These are phyloP conservation scores for Astyanax mexicanus DNA, from an alignment of 2,797 vertebrate species.

Conservation along the genomic window DNA sequence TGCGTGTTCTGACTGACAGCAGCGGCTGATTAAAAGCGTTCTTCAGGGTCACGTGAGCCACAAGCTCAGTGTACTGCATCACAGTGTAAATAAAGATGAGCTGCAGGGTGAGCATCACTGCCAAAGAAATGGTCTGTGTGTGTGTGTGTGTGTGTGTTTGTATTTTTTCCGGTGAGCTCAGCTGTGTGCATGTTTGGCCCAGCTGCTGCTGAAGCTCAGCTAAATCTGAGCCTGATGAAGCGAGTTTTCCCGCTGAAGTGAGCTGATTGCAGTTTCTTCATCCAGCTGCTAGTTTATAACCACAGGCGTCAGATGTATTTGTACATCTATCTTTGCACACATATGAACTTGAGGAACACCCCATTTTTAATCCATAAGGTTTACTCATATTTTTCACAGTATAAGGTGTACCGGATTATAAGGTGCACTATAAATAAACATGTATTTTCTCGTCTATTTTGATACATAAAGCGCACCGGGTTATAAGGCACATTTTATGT, in stretches of 20 bases:
- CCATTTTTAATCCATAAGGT: too few species aligned
- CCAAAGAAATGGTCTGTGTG: constrained; percentile 48
- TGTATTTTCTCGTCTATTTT: too few species aligned
- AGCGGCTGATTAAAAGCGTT: constrained; percentile 43
- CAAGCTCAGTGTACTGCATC: background rate
- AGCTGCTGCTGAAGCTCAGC: constrained; percentile 63
- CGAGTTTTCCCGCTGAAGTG: background rate
- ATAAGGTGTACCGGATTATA: too few species aligned
- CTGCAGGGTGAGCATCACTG: constrained; percentile 48
- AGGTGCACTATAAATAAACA: too few species aligned
- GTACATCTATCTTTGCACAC: too few species aligned
- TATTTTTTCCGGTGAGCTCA: constrained; percentile 51
- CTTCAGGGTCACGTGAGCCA: constrained; percentile 21
- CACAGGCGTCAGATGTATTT: too few species aligned
- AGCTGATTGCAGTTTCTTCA: background rate
- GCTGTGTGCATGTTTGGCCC: constrained; percentile 59
- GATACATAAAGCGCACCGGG: too few species aligned
- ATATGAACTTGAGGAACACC: too few species aligned
- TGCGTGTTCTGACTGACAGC: constrained; percentile 39
- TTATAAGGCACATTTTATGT: too few species aligned
- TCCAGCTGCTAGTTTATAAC: background rate
- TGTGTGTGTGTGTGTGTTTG: constrained; percentile 12
- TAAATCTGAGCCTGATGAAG: constrained; percentile 67
- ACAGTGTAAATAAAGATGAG: constrained; percentile 36
- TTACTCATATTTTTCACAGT: too few species aligned